Conservation (phyloP, 2,797 vertebrate genomes). For the Chrysocyon brachyurus region DNA sequence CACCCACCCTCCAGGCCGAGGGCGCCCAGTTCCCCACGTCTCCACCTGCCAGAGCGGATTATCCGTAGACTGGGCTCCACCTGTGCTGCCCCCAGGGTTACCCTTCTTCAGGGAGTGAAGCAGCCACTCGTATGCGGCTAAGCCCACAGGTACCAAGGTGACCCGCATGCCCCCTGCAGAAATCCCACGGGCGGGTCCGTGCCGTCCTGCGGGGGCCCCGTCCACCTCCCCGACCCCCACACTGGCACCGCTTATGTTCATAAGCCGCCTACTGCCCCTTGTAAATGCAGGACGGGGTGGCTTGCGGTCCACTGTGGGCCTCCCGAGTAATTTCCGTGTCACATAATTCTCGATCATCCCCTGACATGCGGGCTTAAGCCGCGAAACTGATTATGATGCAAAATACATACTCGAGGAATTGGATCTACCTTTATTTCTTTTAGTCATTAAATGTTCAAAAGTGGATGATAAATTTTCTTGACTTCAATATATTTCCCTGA, state of each 20-base stretch:
- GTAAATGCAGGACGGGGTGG: too few relatives aligned
- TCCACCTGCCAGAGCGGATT: too few relatives aligned
- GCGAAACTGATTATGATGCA: neutral
- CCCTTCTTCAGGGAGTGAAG: neutral
- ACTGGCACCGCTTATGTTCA: neutral
- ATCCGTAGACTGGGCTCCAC: rapidly evolving
- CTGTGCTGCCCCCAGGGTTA: neutral
- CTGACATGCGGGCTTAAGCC: neutral
- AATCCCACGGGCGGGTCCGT: rapidly evolving
- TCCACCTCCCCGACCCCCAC: neutral
- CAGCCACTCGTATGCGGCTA: too few relatives aligned
- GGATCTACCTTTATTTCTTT: conserved; percentile 51
- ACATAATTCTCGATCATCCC: neutral
- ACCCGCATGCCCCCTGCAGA: rapidly evolving
- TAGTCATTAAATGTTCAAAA: conserved; percentile 64
- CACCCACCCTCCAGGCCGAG: neutral
- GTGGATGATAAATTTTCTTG: conserved; percentile 56
- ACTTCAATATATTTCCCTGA: conserved; percentile 56
- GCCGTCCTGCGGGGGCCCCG: neutral
- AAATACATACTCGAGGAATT: neutral
- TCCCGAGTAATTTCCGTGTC: neutral
- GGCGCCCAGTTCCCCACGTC: rapidly evolving
- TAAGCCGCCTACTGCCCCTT: neutral
- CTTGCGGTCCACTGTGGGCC: neutral
- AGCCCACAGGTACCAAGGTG: neutral